These are phyloP conservation scores for Furnarius figulus DNA, from an alignment of 2,113 vertebrate species.

Conservation along the genomic window DNA sequence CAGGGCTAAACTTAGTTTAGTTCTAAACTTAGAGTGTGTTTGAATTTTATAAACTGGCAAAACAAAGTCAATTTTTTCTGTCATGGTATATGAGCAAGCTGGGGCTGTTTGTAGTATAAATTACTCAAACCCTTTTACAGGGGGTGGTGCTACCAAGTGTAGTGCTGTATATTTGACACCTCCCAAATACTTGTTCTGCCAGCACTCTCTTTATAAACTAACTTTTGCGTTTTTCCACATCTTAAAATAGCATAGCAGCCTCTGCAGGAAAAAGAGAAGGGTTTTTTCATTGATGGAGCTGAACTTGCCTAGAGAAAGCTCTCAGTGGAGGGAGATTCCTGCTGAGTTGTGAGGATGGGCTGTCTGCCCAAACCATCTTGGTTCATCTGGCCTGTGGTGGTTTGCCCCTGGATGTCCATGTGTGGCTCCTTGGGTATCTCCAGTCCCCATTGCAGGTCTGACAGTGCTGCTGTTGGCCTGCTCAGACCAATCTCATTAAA, in stretches of 20 bases:
- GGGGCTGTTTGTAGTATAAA: constrained; percentile 50
- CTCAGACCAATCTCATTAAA: not conserved
- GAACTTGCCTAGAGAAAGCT: not conserved
- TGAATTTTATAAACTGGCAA: not conserved
- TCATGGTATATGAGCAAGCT: constrained; percentile 16
- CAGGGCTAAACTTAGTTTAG: not conserved
- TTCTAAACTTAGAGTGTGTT: not conserved
- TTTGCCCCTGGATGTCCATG: not conserved
- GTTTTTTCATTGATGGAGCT: not conserved
- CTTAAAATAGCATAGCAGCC: not conserved
- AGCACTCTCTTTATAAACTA: not conserved
- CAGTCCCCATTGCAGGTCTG: rapidly evolving
- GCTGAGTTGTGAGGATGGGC: not conserved
- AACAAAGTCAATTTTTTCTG: constrained; percentile 3
- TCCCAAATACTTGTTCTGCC: not conserved
- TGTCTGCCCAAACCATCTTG: not conserved
- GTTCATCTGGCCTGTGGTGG: not conserved
- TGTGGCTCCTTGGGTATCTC: not conserved
- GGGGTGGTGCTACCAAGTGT: constrained; percentile 27
- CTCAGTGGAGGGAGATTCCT: not conserved
- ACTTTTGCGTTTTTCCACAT: not conserved
- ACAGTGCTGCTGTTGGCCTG: not conserved
- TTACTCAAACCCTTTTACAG: constrained; percentile 43
- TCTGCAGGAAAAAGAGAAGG: not conserved
- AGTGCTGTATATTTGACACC: constrained; percentile 52